Percentiles rank a stretch among this genome's conserved stretches.
These are phyloP conservation scores for Peucedramus taeniatus DNA, from an alignment of 2,113 vertebrate genomes.

Conservation along the genomic window DNA sequence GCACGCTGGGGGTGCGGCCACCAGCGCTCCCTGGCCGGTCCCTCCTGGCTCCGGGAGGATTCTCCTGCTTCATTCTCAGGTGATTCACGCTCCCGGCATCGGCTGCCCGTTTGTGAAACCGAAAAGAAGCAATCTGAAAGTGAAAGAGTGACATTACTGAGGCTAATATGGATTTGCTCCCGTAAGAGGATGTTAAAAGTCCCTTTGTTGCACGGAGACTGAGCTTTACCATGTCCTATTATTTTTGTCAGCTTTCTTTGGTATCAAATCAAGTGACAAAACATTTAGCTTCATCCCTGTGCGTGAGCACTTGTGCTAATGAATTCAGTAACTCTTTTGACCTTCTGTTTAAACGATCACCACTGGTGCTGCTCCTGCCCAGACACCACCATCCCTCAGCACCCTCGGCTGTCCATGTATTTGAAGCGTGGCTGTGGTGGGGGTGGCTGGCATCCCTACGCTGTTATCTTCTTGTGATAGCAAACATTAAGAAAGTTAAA, in stretches of 20 bases:
- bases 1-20: fast-evolving
- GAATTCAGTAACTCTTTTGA: conserved; percentile 19
- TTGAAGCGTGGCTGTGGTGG: not conserved
- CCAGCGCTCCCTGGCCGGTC: fast-evolving
- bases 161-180: not conserved
- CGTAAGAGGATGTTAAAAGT: not conserved
- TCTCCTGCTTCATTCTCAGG: not conserved
- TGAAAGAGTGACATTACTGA: not conserved
- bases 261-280: not conserved
- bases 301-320: not conserved
- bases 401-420: fast-evolving
- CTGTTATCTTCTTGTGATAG: conserved; percentile 57
- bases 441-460: conserved; percentile 12
- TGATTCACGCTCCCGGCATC: not conserved
- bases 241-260: not conserved
- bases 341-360: not conserved
- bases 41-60: not conserved
- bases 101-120: not conserved
- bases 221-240: not conserved
- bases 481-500: conserved; percentile 65
- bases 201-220: not conserved
- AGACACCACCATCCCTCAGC: not conserved
- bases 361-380: not conserved
- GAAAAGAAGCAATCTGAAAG: not conserved
- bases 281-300: conserved; percentile 3